Evolutionary conservation across 30 jellyfish, hydroid and myxozoan species (phyloP).

Genomic region (Chironex yamaguchii): DNA sequence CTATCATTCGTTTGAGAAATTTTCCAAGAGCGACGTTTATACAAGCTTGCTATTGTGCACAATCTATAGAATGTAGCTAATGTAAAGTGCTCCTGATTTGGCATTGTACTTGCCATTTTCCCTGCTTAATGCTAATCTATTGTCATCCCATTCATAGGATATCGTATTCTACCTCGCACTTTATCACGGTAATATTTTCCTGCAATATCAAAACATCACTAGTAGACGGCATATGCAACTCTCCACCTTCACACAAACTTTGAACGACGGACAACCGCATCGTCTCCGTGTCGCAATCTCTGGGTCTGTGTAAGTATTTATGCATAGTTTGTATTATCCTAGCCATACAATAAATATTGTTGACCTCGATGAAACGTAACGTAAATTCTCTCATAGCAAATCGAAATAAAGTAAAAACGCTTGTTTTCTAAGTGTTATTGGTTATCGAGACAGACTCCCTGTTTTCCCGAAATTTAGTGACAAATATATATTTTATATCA

Average conservation of each 20-base stretch:
- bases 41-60: too few species aligned
- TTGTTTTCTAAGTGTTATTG: too few species aligned
- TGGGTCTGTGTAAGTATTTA: conserved; percentile 64
- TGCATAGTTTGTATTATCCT: not conserved
- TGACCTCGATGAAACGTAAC: not conserved
- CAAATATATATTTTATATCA: too few species aligned
- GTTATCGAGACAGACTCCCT: too few species aligned
- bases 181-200: conserved; percentile 74
- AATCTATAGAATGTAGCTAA: too few species aligned
- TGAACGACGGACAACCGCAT: conserved; percentile 64
- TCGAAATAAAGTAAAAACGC: too few species aligned
- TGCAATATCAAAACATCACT: conserved; percentile 66
- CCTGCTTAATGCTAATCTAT: not conserved
- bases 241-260: conserved; percentile 51
- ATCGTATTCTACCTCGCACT: conserved; percentile 67
- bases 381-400: not conserved
- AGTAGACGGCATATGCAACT: conserved; percentile 35
- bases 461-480: too few species aligned
- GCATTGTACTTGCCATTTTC: too few species aligned
- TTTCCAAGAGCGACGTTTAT: too few species aligned
- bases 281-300: conserved; percentile 33
- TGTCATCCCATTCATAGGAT: conserved; percentile 53
- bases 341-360: not conserved
- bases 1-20: too few species aligned
- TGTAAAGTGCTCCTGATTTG: too few species aligned